A percentile compares a stretch with the other conserved stretches of the same genome.
phyloP scores from a whole-genome alignment of 2,888 invertebrate genomes.

The Lasioglossum morio region DNA sequence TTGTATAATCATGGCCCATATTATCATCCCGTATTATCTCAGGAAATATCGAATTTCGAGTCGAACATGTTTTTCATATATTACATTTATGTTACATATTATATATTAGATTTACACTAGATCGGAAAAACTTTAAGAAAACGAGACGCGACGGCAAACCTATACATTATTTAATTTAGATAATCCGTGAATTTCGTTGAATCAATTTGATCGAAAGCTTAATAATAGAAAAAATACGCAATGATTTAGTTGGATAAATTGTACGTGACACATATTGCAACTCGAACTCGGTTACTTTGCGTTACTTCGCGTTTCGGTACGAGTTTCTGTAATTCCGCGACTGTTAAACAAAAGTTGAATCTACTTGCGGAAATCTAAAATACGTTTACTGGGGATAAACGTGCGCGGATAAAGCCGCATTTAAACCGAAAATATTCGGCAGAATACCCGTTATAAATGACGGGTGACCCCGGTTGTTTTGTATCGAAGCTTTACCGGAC shows the following conservation, averaged over 20 bases:
- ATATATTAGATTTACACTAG: no score
- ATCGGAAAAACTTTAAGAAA: neutral
- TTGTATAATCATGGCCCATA: constrained; percentile 15
- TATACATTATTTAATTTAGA: neutral
- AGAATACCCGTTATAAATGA: constrained; percentile 59
- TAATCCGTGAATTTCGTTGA: constrained; percentile 1
- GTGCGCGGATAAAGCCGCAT: neutral
- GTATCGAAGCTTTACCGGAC: constrained; percentile 59
- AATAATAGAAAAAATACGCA: constrained; percentile 15
- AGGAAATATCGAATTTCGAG: constrained; percentile 11
- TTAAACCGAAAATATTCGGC: constrained; percentile 22
- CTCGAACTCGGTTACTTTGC: neutral
- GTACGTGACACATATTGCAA: constrained; percentile 10
- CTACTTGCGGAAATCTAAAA: neutral
- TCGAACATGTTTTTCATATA: neutral
- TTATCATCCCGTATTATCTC: constrained; percentile 8
- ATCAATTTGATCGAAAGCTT: neutral
- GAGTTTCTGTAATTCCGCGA: neutral
- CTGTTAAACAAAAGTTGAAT: neutral
- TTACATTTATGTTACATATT: neutral
- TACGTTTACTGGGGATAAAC: neutral
- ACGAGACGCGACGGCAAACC: neutral
- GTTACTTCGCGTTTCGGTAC: neutral
- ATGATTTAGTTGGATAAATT: constrained; percentile 1
- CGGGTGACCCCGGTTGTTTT: constrained; percentile 75